These are phyloP conservation scores for Scomber japonicus DNA, from an alignment of 2,113 vertebrate genomes.

Conservation along the genomic window DNA sequence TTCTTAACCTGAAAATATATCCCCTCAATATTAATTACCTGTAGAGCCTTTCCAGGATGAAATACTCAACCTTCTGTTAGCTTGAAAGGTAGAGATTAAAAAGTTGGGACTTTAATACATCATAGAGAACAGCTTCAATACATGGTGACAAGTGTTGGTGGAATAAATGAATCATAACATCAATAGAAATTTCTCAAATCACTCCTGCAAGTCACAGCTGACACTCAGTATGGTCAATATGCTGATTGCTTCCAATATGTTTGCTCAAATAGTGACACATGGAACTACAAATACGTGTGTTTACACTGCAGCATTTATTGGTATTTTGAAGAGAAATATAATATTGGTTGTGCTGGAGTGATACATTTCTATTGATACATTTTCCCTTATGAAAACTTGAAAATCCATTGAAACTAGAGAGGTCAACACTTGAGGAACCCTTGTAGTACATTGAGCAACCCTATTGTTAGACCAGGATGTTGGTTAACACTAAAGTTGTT, in stretches of 20 bases:
- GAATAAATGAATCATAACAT: neutral
- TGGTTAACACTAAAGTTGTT: too few relatives aligned
- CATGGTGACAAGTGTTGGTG: neutral
- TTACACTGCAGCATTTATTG: neutral
- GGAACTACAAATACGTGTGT: neutral
- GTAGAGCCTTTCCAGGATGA: neutral
- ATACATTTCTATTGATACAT: neutral
- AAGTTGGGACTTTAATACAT: neutral
- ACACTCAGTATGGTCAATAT: neutral
- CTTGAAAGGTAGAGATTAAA: neutral
- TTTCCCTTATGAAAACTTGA: neutral
- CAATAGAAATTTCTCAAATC: neutral
- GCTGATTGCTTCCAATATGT: neutral
- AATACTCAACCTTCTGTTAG: neutral
- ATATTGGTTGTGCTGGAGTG: neutral
- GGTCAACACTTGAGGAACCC: too few relatives aligned
- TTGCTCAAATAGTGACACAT: neutral
- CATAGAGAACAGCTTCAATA: neutral
- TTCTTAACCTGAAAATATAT: neutral
- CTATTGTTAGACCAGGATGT: too few relatives aligned
- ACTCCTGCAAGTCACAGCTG: neutral
- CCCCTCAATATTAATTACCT: neutral
- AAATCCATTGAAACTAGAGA: neutral
- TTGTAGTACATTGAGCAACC: too few relatives aligned
- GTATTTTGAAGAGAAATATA: neutral